Conservation (phyloP, 2,113 vertebrate genomes). For the Catharus minimus region DNA sequence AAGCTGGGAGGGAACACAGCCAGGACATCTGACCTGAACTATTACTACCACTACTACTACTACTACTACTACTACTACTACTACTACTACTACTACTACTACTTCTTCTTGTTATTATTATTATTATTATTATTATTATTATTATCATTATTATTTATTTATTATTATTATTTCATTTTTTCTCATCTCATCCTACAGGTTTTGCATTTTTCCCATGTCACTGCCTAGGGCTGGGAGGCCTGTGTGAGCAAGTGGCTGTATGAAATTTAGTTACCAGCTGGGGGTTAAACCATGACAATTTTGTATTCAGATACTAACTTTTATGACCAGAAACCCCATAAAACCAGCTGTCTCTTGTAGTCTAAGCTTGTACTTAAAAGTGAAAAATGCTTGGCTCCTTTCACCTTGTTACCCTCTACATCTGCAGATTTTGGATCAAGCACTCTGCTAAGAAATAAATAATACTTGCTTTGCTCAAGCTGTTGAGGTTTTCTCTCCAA, state of each 20-base stretch:
- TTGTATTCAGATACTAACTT: not conserved
- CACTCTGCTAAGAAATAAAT: not conserved
- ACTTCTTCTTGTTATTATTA: too few relatives aligned
- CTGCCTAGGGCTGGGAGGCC: not conserved
- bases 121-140: too few relatives aligned
- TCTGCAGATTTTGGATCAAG: not conserved
- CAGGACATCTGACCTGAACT: not conserved
- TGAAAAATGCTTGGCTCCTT: not conserved
- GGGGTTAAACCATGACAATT: not conserved
- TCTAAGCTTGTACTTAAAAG: not conserved
- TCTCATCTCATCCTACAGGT: not conserved
- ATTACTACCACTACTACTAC: too few relatives aligned
- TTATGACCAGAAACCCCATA: not conserved
- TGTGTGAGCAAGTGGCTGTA: not conserved
- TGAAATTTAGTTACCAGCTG: not conserved
- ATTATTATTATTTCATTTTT: not conserved
- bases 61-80: too few relatives aligned
- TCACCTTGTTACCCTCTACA: conserved; percentile 8
- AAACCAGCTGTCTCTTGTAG: not conserved
- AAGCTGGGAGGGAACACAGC: not conserved
- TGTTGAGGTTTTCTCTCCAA: not conserved
- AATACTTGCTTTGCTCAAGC: not conserved
- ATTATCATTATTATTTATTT: too few relatives aligned
- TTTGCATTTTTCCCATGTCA: not conserved
- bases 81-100: too few relatives aligned